Base-by-base conservation (phyloP, 2,113 vertebrate species). In the Ctenomys sociabilis region DNA sequence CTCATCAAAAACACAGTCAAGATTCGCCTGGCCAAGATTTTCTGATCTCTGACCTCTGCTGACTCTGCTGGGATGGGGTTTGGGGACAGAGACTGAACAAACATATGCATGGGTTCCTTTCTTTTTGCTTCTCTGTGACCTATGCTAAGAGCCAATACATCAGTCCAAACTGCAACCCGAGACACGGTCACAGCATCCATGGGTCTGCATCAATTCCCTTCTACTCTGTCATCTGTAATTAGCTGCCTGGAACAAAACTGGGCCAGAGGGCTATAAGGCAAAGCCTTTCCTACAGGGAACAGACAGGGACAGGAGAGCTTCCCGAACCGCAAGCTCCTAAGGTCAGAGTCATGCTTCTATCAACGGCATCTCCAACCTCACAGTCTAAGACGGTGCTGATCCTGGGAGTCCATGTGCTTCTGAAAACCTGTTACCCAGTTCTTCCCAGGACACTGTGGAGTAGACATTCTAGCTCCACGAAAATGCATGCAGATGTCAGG, bases 311-410 rank as follows among this genome's bases (percentile, higher is more conserved):
- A 8, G 0, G 30, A 52, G 32, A 12, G 0, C 30, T 13, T 24
- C 66, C 78, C 14, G 0, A 11, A 19, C 80, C 21, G 0, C 3
- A 17, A 85, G 57, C 37, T 57, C n/a, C 35, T 2, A 28, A 9
- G 70, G 1, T 11, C 66, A 5, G 32, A 30, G 2, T 8, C 5
- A 0, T 1, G 63, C 14, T 1, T 19, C 77, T 83, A 17, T 16
- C 35, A 1, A 1, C 0, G 17, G 32, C 1, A 3, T 28, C 22
- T 54, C 68, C 40, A 45, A 4, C 26, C 17, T 40, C 49, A 1
- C 0, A 1, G n/a, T 3, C 61, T 0, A 5, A 2, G 19, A 2
- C 0, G 5, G 30, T 57, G 32, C 72, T 52, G 43, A 37, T 54
- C 13, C 37, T 22, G 81, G 45, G 43, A 43, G 8, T 28, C 63